Conservation (phyloP, 2,113 vertebrate genomes). For the Platysternon megacephalum region DNA sequence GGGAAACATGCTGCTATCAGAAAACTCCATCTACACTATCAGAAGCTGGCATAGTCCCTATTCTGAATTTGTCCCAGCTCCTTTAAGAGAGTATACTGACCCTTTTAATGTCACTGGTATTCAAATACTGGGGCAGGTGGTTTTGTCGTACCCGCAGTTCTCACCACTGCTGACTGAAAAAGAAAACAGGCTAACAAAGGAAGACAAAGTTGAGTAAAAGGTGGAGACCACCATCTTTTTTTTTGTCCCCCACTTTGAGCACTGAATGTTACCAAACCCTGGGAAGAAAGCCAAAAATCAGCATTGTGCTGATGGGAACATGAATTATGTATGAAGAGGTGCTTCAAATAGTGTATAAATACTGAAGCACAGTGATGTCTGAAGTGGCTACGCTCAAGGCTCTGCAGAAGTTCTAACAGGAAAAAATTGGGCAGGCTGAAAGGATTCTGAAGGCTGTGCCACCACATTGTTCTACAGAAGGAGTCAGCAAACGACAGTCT, state of each 20-base stretch:
- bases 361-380: constrained; percentile 43
- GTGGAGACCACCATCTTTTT: background rate
- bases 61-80: background rate
- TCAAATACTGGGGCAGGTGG: constrained; percentile 8
- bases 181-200: constrained; percentile 29
- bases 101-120: background rate
- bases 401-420: constrained; percentile 43
- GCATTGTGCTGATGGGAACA: constrained; percentile 35
- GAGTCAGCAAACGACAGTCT: background rate
- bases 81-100: background rate
- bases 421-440: background rate
- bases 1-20: background rate
- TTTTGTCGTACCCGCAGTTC: background rate
- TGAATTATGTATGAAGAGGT: constrained; percentile 64
- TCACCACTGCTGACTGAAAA: constrained; percentile 11
- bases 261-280: background rate
- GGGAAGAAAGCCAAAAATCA: constrained; percentile 47
- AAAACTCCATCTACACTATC: background rate
- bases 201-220: constrained; percentile 41
- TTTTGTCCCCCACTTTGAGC: constrained; percentile 12
- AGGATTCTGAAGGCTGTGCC: background rate
- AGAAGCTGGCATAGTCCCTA: background rate
- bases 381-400: constrained; percentile 50
- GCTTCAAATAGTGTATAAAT: constrained; percentile 58
- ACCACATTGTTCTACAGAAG: background rate